Evolutionary conservation across 2,797 vertebrate species (phyloP).

Genomic region (Apodemus agrarius): DNA sequence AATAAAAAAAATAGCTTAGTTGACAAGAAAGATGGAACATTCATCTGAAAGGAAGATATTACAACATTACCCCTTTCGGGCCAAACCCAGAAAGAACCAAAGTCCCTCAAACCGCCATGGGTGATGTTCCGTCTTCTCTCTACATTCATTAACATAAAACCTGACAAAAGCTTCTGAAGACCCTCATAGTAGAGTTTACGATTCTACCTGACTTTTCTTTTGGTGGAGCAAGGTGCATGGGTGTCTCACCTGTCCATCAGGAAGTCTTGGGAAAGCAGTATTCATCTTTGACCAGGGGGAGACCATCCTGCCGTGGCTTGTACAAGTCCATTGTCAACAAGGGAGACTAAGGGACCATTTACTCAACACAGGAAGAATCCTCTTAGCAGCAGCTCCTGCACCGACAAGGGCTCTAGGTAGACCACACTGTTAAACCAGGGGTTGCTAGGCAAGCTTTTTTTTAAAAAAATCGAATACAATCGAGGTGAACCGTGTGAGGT

Average conservation of each 20-base stretch:
- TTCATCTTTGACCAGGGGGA: not conserved
- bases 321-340: not conserved
- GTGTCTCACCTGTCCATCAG: not conserved
- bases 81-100: not conserved
- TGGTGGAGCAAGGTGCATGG: not conserved
- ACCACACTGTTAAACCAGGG: not conserved
- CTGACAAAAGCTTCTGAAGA: not conserved
- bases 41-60: conserved; percentile 30
- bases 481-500: not conserved
- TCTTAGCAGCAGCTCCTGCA: not conserved
- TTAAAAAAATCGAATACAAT: not conserved
- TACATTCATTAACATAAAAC: not conserved
- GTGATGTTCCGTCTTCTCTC: not conserved
- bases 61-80: not conserved
- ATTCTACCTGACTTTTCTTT: not conserved
- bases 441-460: not conserved
- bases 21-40: not conserved
- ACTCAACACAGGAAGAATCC: not conserved
- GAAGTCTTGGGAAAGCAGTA: not conserved
- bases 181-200: not conserved
- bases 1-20: not conserved
- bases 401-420: not conserved
- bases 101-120: not conserved
- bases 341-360: not conserved
- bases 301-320: not conserved